Base-by-base conservation (phyloP, 1,140 invertebrate genomes). In the Telenomus remus region DNA sequence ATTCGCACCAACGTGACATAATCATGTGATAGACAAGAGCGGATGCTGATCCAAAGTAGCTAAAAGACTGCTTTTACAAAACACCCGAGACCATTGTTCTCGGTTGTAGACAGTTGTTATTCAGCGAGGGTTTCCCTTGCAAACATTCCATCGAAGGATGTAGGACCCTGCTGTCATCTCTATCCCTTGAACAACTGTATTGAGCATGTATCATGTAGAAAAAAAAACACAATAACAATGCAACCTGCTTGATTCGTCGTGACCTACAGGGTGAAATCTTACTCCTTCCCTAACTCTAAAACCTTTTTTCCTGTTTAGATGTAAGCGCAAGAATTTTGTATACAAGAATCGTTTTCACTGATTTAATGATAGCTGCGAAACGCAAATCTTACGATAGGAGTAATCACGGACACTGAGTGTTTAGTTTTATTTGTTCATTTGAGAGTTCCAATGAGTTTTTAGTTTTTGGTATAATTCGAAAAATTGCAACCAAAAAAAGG, bases 11-110 rank as follows among this genome's bases (percentile, higher is more conserved):
- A 39, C 33, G 43, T 27, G n/a, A 64, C 56, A 47, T 51, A 68
- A 68, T 34, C 9, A 68, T 79, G 72, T 79, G 63, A 75, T 72
- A 63, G 64, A 72, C 42, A 70, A 77, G 63, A 61, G 66, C 51
- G 65, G 42, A 66, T 13, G 15, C 37, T 42, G 12, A 70, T 66
- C 61, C 61, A 70, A 70, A 61, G 66, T 70, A 76, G 66, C 73
- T 46, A 65, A 11, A 69, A 76, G 66, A 70, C 65, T 70, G 66
- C 66, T 76, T 66, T 70, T 42, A n/a, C n/a, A 14, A 50, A 60
- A 66, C 15, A 66, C 15, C 56, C 46, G 50, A 42, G 50, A 42
- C 48, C 50, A 54, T 60, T 43, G 34, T 50, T 60, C n/a, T 66
- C 44, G 11, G 37, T 0, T 39, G 27, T 53, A 35, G 35, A 12